These are phyloP conservation scores for Neostethus bicornis DNA, from an alignment of 2,797 vertebrate genomes.

Conservation along the genomic window DNA sequence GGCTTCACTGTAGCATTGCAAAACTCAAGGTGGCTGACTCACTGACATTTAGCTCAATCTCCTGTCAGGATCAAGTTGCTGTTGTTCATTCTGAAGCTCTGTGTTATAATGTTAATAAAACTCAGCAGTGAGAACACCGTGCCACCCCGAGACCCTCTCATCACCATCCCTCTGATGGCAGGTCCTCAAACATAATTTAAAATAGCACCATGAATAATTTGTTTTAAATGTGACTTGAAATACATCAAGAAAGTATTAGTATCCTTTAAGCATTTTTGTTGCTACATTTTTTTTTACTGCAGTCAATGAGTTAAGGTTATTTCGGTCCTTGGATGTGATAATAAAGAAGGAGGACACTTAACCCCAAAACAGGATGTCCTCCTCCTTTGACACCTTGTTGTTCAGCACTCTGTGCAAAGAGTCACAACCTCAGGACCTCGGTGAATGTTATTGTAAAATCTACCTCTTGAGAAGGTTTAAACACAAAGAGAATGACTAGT, in stretches of 20 bases:
- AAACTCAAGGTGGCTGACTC: constrained; percentile 71
- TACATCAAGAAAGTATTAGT: neutral
- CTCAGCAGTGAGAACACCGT: constrained; percentile 56
- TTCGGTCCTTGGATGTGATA: constrained; percentile 24
- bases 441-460: neutral
- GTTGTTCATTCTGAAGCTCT: constrained; percentile 58
- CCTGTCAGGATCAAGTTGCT: constrained; percentile 70
- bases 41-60: constrained; percentile 82
- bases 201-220: constrained; percentile 34
- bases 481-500: neutral
- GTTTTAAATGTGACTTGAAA: constrained; percentile 1
- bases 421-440: neutral
- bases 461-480: neutral
- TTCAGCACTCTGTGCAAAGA: too few relatives aligned
- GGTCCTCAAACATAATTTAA: constrained; percentile 29
- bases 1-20: constrained; percentile 47
- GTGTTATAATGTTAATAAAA: constrained; percentile 68
- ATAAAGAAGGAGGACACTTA: constrained; percentile 11
- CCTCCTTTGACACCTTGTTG: constrained; percentile 9
- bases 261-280: neutral
- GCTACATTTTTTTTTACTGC: constrained; percentile 23
- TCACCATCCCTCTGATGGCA: too few relatives aligned
- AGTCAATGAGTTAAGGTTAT: constrained; percentile 34
- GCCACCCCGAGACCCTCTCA: too few relatives aligned
- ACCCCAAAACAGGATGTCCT: constrained; percentile 38